Base-by-base conservation (phyloP, 2,888 invertebrate species). In the Corbicula japonica region DNA sequence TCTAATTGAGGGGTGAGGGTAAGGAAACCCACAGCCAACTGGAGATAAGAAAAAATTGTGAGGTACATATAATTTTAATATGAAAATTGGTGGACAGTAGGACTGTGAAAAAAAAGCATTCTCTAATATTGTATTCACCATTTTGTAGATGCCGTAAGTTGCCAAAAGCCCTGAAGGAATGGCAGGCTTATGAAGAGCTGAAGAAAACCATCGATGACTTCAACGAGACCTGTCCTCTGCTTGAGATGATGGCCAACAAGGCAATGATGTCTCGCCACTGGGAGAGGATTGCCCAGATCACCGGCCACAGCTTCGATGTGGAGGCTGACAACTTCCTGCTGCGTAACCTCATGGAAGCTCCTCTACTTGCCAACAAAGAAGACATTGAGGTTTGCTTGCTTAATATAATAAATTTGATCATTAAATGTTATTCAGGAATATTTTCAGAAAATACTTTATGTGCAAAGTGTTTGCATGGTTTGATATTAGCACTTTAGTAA, bases 201-300 rank as follows among this genome's bases (percentile, higher is more conserved):
- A 98, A 98, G 93, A 97, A 98, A 92, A 99, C 98, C 0, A 98
- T 99, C 80, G 98, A 99, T 91, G 98, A 99, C 92, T 99, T 99
- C 94, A 98, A 98, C 93, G 99, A 99, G 92, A 98, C 98, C 96
- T 98, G 98, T 91, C 98, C 98, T 0, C 94, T 99, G 32, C 94
- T 99, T 83, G 99, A 99, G 93, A 94, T 99, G 88, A 99, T 99
- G 98, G 96, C 97, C 1, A 98, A 99, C 94, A 98, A 97, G 93
- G 98, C 98, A 0, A 98, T 99, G 98, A 98, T 98, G 94, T 96
- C 97, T 0, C 95, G 99, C 6, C 99, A 99, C 93, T 99, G 99
- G 99, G 97, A 98, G 92, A 95, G 98, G 80, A 97, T 99, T 86
- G 96, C 98, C 95, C 97, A 97, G 92, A 96, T 97, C 72, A 97